Evolutionary conservation across 1,140 invertebrate species (phyloP), one percentile per base, ranked within the genome.

Genomic region (Listronotus bonariensis): DNA sequence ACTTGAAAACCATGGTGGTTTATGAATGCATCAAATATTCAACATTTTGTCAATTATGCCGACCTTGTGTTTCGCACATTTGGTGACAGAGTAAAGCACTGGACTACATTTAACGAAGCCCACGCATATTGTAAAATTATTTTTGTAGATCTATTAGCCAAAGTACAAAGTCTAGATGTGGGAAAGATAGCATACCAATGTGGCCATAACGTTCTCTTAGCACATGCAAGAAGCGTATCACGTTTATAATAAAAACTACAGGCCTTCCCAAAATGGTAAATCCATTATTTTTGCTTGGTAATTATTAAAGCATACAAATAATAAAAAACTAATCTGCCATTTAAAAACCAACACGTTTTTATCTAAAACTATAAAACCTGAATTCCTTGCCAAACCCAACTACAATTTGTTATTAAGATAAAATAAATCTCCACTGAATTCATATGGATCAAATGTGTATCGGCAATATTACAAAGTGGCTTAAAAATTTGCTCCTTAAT

Each of bases 41-140:
- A 45, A 45, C 42, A 45, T 45, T 45, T 15, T 11, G 14, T 18
- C 11, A 18, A 45, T 18, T 45, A n/a, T n/a, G n/a, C n/a, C n/a
- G n/a, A n/a, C n/a, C n/a, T n/a, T n/a, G n/a, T n/a, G n/a, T n/a
- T n/a, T 6, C 18, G 42, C 42, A 6, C 42, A 6, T 45, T 45
- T 18, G 42, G 42, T 15, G 42, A 45, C 42, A 14, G 42, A 14
- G 42, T 45, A 34, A 34, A 34, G 9, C 9, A 34, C 32, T 34
- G 32, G 32, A 9, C 32, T 6, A 34, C 32, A 6, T 45, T 15
- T 18, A 45, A 45, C 11, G 42, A 45, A 45, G 42, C 14, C 11
- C 42, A 45, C 11, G 42, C 42, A 6, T 45, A 6, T 11, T 45
- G 42, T 45, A 45, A 45, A 45, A 18, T 45, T 11, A 45, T 45